Evolutionary conservation across 2,797 vertebrate genomes (phyloP).

Genomic region (Myotis daubentonii): DNA sequence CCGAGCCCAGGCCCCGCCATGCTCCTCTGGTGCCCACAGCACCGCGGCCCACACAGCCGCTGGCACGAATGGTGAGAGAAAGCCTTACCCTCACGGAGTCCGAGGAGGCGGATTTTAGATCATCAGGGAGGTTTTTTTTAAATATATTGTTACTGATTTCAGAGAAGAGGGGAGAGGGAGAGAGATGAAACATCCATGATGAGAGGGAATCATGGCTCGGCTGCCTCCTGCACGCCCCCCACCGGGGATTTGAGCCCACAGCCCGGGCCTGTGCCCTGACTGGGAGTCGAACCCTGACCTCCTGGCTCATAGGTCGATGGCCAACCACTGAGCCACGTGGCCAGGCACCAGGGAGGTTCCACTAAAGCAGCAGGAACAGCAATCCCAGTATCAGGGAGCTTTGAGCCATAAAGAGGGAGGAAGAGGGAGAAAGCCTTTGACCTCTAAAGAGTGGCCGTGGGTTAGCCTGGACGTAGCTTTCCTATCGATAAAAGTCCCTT

Average conservation of each 20-base stretch:
- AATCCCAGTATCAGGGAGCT: background rate
- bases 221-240: too few relatives aligned
- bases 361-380: background rate
- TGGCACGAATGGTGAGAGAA: background rate
- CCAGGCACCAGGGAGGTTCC: too few relatives aligned
- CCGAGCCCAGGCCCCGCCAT: background rate
- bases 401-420: background rate
- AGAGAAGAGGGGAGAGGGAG: too few relatives aligned
- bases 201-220: too few relatives aligned
- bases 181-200: too few relatives aligned
- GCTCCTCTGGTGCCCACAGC: background rate
- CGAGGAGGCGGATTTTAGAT: background rate
- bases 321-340: too few relatives aligned
- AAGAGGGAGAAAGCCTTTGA: background rate
- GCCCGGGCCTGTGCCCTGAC: too few relatives aligned
- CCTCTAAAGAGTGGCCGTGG: background rate
- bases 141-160: too few relatives aligned
- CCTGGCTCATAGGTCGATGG: too few relatives aligned
- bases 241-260: too few relatives aligned
- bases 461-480: background rate
- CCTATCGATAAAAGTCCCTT: background rate
- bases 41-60: accelerated
- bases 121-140: background rate
- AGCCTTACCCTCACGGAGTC: background rate
- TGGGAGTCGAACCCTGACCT: too few relatives aligned